Evolutionary conservation across 2,888 invertebrate genomes (phyloP), one percentile per base, ranked within the genome.

Genomic region (Ariolimax columbianus): DNA sequence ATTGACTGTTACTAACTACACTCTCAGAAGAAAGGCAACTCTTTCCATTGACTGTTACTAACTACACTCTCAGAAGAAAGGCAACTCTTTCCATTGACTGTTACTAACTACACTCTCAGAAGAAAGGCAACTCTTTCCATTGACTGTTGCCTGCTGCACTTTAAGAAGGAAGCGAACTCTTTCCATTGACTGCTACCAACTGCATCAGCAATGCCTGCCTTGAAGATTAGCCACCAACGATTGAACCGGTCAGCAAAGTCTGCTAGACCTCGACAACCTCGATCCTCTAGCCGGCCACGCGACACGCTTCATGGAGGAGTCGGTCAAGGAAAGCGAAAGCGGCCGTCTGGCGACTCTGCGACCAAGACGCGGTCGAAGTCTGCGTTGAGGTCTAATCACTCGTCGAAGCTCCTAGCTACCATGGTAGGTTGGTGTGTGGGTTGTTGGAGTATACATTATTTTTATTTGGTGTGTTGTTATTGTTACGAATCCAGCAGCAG

Each of bases 321-420:
- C 33, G 33, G 38, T 7, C 51, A 0, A 0, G 30, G 77, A 17
- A 55, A 77, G 55, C 4, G 6, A 17, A 63, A 79, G n/a, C 40
- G 79, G 30, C 17, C 33, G 51, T 80, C 80, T 47, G 7, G 70
- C 14, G 36, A 23, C 30, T n/a, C 78, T 0, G 30, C 6, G 59
- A 11, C 11, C 7, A 70, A 38, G 36, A 11, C 26, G 2, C 55
- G 80, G 51, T 51, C 80, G 1, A 51, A 70, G 80, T 80, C 70
- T 36, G 17, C 70, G 68, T 70, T 70, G 33, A 70, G 33, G 80
- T 51, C 51, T 30, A 80, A 70, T 70, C 80, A 33, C 23, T 70
- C 70, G 6, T 14, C 51, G 33, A 36, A 23, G 26, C 26, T 19
- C 17, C 26, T 68, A 26, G 19, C 70, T 19, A n/a, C 38, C 4